phyloP scores from a whole-genome alignment of 1,140 invertebrate genomes.

The Periplaneta americana region DNA sequence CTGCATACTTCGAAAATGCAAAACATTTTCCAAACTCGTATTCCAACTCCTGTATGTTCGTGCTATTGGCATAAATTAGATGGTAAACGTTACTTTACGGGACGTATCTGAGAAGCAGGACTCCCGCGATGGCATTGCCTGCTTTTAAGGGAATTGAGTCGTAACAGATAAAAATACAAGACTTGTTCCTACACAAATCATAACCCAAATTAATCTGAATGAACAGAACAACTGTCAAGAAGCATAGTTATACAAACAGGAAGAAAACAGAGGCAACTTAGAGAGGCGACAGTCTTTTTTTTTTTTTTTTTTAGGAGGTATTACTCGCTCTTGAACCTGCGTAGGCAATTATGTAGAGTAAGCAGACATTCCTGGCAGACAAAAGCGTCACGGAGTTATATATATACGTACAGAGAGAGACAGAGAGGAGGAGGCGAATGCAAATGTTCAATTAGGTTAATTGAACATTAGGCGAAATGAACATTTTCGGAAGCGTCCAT shows the following conservation, averaged over 20 bases:
- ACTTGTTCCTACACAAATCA: neutral
- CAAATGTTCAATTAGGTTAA: slow-evolving; percentile 13
- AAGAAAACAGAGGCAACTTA: neutral
- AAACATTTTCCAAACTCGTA: too few species aligned
- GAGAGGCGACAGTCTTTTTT: too few species aligned
- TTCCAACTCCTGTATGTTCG: too few species aligned
- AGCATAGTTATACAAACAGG: neutral
- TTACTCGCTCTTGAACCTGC: neutral
- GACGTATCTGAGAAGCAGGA: neutral
- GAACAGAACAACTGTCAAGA: neutral
- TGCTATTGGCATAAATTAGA: neutral
- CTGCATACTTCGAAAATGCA: too few species aligned
- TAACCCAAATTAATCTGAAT: slow-evolving; percentile 7
- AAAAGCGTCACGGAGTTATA: neutral
- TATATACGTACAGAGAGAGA: neutral
- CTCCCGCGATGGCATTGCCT: too few species aligned
- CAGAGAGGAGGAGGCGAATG: neutral
- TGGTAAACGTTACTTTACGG: neutral
- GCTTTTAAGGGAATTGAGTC: neutral
- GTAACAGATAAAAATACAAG: neutral
- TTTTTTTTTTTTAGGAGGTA: neutral
- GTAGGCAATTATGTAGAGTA: slow-evolving; percentile 5
- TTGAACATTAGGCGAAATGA: slow-evolving; percentile 12
- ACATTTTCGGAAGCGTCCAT: slow-evolving; percentile 7
- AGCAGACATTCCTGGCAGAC: neutral